Percentiles rank a stretch among this genome's conserved stretches.
Evolutionary conservation across 2,888 invertebrate genomes (phyloP).

Genomic region (Diadegma fenestrale): DNA sequence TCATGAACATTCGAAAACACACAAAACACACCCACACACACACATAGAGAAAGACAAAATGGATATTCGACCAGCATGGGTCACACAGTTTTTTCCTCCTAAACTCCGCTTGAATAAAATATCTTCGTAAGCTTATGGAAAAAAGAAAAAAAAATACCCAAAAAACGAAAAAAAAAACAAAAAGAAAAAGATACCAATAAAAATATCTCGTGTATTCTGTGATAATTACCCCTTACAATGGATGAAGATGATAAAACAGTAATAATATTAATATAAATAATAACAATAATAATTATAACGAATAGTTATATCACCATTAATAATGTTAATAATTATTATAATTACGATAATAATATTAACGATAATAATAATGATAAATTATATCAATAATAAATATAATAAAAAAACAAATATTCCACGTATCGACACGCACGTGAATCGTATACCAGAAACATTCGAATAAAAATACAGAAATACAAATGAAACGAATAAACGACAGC

Average conservation of each 20-base stretch:
- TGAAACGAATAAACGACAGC: not conserved
- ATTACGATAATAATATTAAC: constrained; percentile 45
- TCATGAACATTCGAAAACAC: not conserved
- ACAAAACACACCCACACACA: constrained; percentile 1
- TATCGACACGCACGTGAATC: constrained; percentile 63
- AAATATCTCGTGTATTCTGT: constrained; percentile 84
- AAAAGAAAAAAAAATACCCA: constrained; percentile 31
- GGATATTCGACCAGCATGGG: constrained; percentile 67
- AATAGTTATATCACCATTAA: constrained; percentile 42
- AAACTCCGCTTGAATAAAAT: constrained; percentile 82
- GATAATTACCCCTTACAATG: constrained; percentile 82
- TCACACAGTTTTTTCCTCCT: constrained; percentile 76
- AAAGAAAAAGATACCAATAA: constrained; percentile 64
- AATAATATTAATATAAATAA: constrained; percentile 35
- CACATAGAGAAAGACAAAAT: constrained; percentile 29
- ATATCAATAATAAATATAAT: constrained; percentile 6
- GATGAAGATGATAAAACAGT: constrained; percentile 50
- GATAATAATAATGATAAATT: constrained; percentile 10
- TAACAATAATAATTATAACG: constrained; percentile 16
- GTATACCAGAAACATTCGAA: constrained; percentile 51
- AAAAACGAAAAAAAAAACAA: constrained; percentile 16
- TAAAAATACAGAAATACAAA: constrained; percentile 35
- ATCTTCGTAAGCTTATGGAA: constrained; percentile 81
- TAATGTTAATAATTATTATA: constrained; percentile 21
- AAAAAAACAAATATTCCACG: constrained; percentile 48